Conservation (phyloP, 2,113 vertebrate species). For the Charina bottae region DNA sequence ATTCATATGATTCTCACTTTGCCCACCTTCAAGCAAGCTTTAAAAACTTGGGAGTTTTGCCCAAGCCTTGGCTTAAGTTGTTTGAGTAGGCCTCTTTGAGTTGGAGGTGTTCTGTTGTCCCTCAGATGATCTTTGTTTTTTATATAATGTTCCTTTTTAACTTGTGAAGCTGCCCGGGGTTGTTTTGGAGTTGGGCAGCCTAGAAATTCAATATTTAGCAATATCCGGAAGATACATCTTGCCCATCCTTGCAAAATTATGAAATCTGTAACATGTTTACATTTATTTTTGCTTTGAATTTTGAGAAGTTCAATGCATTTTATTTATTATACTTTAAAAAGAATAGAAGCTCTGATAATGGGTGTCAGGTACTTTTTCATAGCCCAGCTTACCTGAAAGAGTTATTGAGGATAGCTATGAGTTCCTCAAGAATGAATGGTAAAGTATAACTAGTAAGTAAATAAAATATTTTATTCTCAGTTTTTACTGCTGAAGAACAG, state of each 20-base stretch:
- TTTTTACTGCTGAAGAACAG: neutral
- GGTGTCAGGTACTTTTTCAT: neutral
- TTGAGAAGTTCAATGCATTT: neutral
- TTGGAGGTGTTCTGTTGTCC: neutral
- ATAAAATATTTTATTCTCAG: neutral
- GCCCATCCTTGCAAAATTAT: too few relatives aligned
- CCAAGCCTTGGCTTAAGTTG: neutral
- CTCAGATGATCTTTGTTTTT: neutral
- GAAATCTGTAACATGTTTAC: neutral
- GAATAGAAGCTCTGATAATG: constrained; percentile 32
- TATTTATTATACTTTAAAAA: neutral
- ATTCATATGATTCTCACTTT: too few relatives aligned
- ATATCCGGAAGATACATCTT: too few relatives aligned
- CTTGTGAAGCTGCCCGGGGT: neutral
- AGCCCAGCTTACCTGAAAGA: neutral
- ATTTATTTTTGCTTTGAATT: constrained; percentile 35
- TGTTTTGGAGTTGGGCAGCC: too few relatives aligned
- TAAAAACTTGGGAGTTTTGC: neutral
- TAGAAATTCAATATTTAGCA: too few relatives aligned
- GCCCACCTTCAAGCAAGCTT: too few relatives aligned
- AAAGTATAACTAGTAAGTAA: neutral
- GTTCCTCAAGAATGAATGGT: neutral
- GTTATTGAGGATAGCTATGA: neutral
- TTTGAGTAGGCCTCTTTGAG: neutral
- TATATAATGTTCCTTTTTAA: neutral